Evolutionary conservation across 2,888 invertebrate species (phyloP), one percentile per base, ranked within the genome.

Genomic region (Lithophane semibrunnea): DNA sequence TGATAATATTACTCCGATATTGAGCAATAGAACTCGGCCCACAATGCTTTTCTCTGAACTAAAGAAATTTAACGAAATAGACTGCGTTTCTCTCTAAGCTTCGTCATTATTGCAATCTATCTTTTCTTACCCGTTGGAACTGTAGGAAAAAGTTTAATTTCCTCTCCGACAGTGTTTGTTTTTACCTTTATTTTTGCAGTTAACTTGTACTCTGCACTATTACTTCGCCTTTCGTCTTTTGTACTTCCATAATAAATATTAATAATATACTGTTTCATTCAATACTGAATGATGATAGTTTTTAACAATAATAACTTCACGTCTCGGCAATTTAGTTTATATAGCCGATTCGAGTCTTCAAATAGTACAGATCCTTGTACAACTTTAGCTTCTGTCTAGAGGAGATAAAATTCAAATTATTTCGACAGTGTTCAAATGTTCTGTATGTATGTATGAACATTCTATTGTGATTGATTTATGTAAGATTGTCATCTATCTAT

Each of bases 391-490:
- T 66, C 37, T 83, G 84, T 47, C 0, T 5, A 12, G 12, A 66
- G 63, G 21, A 37, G 13, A 73, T 73, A 81, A 12, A 42, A 64
- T 66, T 77, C 44, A 61, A 79, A 79, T 54, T 66, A 12, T 29
- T 47, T 47, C 42, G 12, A 65, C 24, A 61, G 4, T 24, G 7
- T n/a, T n/a, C 4, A 13, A 64, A 60, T 67, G 54, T 60, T 61
- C 10, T 18, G 29, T 13, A 63, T n/a, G 16, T 49, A 56, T 56
- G 21, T 64, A 64, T 49, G 29, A 52, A 63, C 83, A 63, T 73
- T 64, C 74, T 74, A 77, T 72, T 86, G 82, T 86, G 85, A 88
- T 86, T 88, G 89, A 86, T 88, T 86, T 79, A 88, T 82, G 73
- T 72, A 77, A 79, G 83, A 77, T 82, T 83, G 84, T 85, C 81